Evolutionary conservation across 2,113 vertebrate genomes (phyloP).

Genomic region (Dicaeum eximium): DNA sequence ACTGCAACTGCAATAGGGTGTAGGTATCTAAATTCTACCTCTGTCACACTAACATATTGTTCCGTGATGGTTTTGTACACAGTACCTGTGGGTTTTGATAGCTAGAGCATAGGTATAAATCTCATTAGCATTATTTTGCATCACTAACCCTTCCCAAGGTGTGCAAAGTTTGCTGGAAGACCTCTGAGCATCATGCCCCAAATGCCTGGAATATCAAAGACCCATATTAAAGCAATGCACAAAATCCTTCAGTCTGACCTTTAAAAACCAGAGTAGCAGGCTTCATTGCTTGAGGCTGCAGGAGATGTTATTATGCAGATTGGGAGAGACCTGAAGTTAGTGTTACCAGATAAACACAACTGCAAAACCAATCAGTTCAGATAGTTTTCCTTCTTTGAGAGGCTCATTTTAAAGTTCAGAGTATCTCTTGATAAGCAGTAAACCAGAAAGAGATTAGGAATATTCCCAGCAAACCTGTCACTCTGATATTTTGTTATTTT

Average conservation of each 20-base stretch:
- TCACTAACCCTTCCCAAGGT: not conserved
- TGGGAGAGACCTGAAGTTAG: not conserved
- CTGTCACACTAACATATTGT: not conserved
- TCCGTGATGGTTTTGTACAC: not conserved
- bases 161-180: not conserved
- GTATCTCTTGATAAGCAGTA: not conserved
- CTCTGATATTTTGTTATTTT: not conserved
- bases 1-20: rapidly evolving
- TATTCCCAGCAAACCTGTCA: not conserved
- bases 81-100: not conserved
- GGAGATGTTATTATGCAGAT: not conserved
- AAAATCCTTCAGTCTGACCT: not conserved
- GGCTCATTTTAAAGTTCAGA: not conserved
- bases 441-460: not conserved
- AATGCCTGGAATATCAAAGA: not conserved
- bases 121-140: not conserved
- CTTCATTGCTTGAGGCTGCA: not conserved
- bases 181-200: not conserved
- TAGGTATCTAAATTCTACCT: not conserved
- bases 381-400: not conserved
- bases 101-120: not conserved
- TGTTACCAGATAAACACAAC: not conserved
- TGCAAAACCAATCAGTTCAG: not conserved
- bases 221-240: not conserved
- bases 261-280: not conserved